Base-by-base conservation (phyloP, 2,888 invertebrate genomes). In the Galeopsomyia nigrocyanea region DNA sequence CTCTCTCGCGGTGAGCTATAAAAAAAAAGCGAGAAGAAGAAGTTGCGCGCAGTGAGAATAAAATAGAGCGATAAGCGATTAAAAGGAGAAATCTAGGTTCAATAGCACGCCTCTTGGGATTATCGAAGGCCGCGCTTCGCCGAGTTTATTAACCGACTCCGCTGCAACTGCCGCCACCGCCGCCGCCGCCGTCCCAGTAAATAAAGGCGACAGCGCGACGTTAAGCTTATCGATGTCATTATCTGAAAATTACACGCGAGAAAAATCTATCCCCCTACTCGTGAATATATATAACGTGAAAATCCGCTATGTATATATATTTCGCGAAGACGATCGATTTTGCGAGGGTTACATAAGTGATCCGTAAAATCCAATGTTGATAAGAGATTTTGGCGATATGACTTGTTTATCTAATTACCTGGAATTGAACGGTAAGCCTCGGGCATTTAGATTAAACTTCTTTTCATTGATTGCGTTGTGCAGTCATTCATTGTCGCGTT, bases 61-160 rank as follows among this genome's bases (percentile, higher is more conserved):
- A 53, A 53, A 55, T 26, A 47, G 22, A 16, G 49, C 13, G 68
- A 68, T 68, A 68, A 68, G 26, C 22, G 49, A 50, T 21, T 55
- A 6, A 56, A 69, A 61, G 39, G 39, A 10, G 39, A 69, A 61
- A 22, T 69, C 56, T 57, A 57, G 69, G 69, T 63, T 69, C 69
- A 69, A 69, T 46, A 69, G 51, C 69, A 69, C 69, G 57, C 63
- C 69, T 69, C 61, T 6, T 39, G 9, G 49, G 49, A 50, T 62
- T 69, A 57, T 63, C 63, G 57, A 63, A 63, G 57, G 39, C 39
- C 63, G 50, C 21, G 21, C 50, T 39, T 50, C 39, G 13, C 39
- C 7, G 57, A 63, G 69, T 69, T 69, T 69, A 63, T 62, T 63
- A 63, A 69, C 69, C 50, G 69, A 63, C 57, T 63, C 5, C 5